Conservation (phyloP, 1,140 invertebrate species). For the Zophobas morio region DNA sequence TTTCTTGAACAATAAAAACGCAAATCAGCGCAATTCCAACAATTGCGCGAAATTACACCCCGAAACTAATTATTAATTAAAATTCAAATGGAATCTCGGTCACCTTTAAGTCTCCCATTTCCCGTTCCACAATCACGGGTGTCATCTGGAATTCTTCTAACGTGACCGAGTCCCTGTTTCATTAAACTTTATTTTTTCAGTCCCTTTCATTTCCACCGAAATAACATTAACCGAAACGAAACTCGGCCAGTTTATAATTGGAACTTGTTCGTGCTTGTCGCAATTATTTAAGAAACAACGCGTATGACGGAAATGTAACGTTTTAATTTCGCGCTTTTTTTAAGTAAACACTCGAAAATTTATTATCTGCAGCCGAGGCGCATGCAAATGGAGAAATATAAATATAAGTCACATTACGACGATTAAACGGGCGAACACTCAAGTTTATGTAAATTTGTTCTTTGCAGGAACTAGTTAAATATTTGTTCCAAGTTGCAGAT, state of each 20-base stretch:
- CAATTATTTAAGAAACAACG: background rate
- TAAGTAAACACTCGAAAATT: background rate
- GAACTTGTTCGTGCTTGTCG: slow-evolving; percentile 7
- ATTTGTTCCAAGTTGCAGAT: background rate
- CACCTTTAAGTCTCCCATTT: slow-evolving; percentile 22
- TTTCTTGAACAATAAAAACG: too few relatives aligned
- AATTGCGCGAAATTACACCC: background rate
- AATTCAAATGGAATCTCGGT: slow-evolving; percentile 26
- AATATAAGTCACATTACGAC: slow-evolving; percentile 9
- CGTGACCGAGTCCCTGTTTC: slow-evolving; percentile 11
- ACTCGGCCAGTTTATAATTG: slow-evolving; percentile 22
- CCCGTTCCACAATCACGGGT: slow-evolving; percentile 27
- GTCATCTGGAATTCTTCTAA: slow-evolving; percentile 36
- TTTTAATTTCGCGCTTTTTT: background rate
- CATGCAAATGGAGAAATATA: slow-evolving; percentile 29
- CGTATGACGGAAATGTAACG: slow-evolving; percentile 6
- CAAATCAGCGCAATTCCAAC: too few relatives aligned
- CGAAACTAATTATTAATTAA: slow-evolving; percentile 31
- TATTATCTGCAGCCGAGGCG: background rate
- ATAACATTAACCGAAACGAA: slow-evolving; percentile 6
- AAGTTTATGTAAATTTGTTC: slow-evolving; percentile 33
- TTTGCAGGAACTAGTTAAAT: slow-evolving; percentile 23
- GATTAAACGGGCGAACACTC: slow-evolving; percentile 20
- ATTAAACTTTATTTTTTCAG: slow-evolving; percentile 37
- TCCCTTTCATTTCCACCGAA: slow-evolving; percentile 15